These are phyloP conservation scores for Lycocerus yunnanus DNA, from an alignment of 2,888 invertebrate species.

Conservation along the genomic window DNA sequence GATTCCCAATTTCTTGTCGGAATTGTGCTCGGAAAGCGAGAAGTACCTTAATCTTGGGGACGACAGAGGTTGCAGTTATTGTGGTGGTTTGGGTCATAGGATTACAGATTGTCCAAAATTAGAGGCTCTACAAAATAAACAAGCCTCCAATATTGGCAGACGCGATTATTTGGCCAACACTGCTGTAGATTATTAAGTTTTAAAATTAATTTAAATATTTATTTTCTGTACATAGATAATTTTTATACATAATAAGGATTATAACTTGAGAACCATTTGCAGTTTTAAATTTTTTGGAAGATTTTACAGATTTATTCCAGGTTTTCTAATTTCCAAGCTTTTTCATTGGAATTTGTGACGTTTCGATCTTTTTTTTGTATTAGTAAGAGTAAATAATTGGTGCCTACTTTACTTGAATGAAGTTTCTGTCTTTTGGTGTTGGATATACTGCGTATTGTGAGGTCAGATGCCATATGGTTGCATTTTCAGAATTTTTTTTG, in stretches of 20 bases:
- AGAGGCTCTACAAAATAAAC: conserved; percentile 96
- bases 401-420: too few species aligned
- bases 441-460: too few species aligned
- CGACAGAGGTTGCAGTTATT: conserved; percentile 96
- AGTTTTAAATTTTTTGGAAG: too few species aligned
- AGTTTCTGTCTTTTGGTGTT: too few species aligned
- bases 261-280: not conserved
- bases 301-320: too few species aligned
- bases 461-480: too few species aligned
- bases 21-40: conserved; percentile 89
- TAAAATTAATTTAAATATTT: not conserved
- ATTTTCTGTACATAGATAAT: not conserved
- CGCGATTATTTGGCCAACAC: conserved; percentile 92
- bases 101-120: conserved; percentile 99
- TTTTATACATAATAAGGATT: not conserved
- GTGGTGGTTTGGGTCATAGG: conserved; percentile 97
- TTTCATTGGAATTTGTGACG: too few species aligned
- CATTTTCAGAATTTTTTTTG: too few species aligned
- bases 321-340: too few species aligned
- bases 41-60: conserved; percentile 85
- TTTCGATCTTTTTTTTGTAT: too few species aligned
- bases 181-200: conserved; percentile 81
- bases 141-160: conserved; percentile 92
- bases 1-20: conserved; percentile 89
- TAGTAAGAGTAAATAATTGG: too few species aligned